Evolutionary conservation across 2,888 invertebrate genomes (phyloP).

Genomic region (Heliothis peltigera): DNA sequence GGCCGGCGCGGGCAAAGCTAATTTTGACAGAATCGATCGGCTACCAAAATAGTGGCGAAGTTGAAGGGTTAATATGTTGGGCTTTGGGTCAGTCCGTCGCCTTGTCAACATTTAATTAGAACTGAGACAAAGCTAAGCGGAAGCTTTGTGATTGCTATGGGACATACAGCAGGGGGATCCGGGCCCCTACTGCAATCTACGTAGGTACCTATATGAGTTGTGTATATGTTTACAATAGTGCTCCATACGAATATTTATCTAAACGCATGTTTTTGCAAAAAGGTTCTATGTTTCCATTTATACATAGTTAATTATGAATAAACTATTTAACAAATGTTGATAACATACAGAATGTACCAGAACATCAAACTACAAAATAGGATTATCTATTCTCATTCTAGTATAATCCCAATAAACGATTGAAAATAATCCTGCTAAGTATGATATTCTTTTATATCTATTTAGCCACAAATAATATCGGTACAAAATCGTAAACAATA

Average conservation of each 20-base stretch:
- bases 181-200: not conserved
- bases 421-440: too few relatives aligned
- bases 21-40: constrained; percentile 61
- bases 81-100: constrained; percentile 44
- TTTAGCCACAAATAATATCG: not conserved
- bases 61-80: constrained; percentile 48
- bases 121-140: constrained; percentile 18
- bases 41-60: constrained; percentile 56
- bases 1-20: constrained; percentile 44
- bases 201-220: not conserved
- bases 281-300: not conserved
- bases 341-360: too few relatives aligned
- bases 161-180: constrained; percentile 8
- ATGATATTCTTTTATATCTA: not conserved
- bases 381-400: too few relatives aligned
- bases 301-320: too few relatives aligned
- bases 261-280: not conserved
- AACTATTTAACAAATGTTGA: too few relatives aligned
- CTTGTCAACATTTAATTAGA: constrained; percentile 44
- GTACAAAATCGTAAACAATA: constrained; percentile 16
- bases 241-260: not conserved
- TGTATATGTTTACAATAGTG: not conserved
- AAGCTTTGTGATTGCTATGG: constrained; percentile 37
- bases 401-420: too few relatives aligned
- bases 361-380: too few relatives aligned